These are phyloP conservation scores for Lepas anatifera DNA, from an alignment of 2,888 invertebrate genomes.

Conservation along the genomic window DNA sequence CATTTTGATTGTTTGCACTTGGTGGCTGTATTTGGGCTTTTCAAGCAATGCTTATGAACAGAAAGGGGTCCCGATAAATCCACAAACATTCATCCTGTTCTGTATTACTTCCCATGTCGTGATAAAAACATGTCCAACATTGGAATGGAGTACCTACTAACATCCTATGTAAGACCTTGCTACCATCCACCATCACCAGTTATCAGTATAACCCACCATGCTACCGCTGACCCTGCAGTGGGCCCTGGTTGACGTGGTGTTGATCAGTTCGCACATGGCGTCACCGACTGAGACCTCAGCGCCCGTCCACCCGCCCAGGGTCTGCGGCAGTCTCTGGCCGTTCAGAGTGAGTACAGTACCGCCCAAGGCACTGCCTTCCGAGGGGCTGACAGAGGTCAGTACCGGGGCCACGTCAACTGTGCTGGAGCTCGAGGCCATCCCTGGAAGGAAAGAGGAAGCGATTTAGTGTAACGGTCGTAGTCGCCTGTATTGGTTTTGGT, in stretches of 20 bases:
- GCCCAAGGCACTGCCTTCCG: conserved; percentile 16
- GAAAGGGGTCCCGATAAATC: too few species aligned
- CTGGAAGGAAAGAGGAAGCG: too few species aligned
- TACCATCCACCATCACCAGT: too few species aligned
- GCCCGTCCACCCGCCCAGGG: conserved; percentile 10
- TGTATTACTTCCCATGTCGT: too few species aligned
- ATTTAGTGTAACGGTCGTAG: too few species aligned
- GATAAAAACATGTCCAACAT: too few species aligned
- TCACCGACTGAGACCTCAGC: neutral
- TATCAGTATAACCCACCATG: neutral
- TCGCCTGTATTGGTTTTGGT: too few species aligned
- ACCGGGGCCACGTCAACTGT: neutral
- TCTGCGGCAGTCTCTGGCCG: conserved; percentile 16
- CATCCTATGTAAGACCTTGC: too few species aligned
- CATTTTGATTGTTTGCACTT: too few species aligned
- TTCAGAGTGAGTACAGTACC: conserved; percentile 10
- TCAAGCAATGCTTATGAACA: too few species aligned
- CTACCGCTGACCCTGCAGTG: neutral
- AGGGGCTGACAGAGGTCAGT: conserved; percentile 9
- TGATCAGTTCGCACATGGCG: conserved; percentile 12
- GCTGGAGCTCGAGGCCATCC: neutral
- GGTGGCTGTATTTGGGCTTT: too few species aligned
- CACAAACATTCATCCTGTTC: neutral
- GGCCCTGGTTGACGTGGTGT: conserved; percentile 15
- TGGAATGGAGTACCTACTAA: too few species aligned